phyloP scores from a whole-genome alignment of 2,113 vertebrate species.

The Theristicus caerulescens region DNA sequence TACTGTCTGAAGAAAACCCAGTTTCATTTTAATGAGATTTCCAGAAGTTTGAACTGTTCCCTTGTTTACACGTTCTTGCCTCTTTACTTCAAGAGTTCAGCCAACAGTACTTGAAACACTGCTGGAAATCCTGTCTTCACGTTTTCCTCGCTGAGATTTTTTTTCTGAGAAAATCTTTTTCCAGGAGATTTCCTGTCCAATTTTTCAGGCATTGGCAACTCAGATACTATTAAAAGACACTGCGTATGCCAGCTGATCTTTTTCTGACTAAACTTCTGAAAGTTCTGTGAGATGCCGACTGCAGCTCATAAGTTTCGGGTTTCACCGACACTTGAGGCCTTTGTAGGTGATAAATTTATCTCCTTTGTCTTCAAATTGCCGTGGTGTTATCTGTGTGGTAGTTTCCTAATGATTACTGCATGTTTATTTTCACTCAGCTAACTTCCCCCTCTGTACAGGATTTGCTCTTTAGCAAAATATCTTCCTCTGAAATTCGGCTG shows the following conservation, averaged over 20 bases:
- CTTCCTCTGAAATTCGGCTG: neutral
- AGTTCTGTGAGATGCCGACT: neutral
- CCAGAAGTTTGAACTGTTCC: neutral
- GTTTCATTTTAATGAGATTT: neutral
- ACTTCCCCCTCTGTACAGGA: neutral
- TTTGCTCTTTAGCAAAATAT: neutral
- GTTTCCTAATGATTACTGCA: neutral
- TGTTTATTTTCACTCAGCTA: neutral
- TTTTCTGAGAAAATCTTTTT: neutral
- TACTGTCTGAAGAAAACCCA: neutral
- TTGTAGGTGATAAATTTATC: neutral
- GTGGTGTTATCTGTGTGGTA: neutral
- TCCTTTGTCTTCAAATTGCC: neutral
- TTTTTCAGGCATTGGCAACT: neutral
- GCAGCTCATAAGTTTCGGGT: neutral
- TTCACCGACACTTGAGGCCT: accelerated
- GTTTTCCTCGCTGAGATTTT: neutral
- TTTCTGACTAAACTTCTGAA: neutral
- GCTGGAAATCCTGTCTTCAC: neutral
- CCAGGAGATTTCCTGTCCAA: neutral
- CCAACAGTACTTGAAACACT: neutral
- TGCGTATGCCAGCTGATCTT: neutral
- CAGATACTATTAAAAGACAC: neutral
- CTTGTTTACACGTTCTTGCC: neutral
- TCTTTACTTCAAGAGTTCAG: neutral